Conservation (phyloP, 2,797 vertebrate species). For the Capromys pilorides region DNA sequence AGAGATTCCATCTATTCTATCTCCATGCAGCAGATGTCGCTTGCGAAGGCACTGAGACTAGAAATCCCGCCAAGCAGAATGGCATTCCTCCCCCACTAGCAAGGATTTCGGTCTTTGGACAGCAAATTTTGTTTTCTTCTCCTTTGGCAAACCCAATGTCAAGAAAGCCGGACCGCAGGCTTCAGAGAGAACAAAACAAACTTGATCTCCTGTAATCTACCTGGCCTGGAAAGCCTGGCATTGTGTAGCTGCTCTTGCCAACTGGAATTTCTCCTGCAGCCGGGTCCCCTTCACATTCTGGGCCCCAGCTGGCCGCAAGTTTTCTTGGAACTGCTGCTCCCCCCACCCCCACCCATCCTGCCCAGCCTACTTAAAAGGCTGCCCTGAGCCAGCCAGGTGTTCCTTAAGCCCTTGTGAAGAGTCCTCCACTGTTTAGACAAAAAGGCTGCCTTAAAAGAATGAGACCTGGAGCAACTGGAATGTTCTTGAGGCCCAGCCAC, state of each 20-base stretch:
- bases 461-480: neutral
- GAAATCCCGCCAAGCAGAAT: accelerated
- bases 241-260: conserved; percentile 48
- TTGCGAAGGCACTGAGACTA: neutral
- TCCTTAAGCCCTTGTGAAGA: conserved; percentile 44
- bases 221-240: neutral
- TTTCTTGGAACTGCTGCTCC: conserved; percentile 71
- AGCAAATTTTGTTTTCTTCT: neutral
- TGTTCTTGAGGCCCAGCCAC: neutral
- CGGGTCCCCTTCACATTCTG: neutral
- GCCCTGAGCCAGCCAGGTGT: conserved; percentile 54
- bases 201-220: neutral
- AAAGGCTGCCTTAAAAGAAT: neutral
- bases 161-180: neutral
- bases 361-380: conserved; percentile 9
- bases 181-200: neutral
- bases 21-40: too few relatives aligned
- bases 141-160: neutral
- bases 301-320: conserved; percentile 76
- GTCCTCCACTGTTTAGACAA: neutral
- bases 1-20: too few relatives aligned
- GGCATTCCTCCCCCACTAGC: accelerated
- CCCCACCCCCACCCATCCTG: neutral
- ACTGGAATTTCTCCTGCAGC: conserved; percentile 70
- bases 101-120: neutral